These are phyloP conservation scores for Xenopus borealis DNA, from an alignment of 2,113 vertebrate species.

Conservation along the genomic window DNA sequence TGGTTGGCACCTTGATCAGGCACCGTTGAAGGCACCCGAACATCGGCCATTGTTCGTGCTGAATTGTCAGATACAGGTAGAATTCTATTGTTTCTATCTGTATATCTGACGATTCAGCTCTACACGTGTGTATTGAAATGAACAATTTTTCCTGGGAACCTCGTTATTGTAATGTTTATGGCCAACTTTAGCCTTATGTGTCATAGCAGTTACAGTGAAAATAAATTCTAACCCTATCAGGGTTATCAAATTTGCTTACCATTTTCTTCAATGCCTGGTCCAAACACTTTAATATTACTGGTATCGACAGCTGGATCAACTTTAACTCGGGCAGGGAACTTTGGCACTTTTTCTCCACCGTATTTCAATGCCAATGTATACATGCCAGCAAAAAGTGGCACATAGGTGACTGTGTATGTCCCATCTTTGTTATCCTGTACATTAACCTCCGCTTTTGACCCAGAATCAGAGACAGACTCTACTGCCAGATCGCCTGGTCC, in stretches of 20 bases:
- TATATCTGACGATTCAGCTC: too few species aligned
- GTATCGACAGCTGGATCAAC: conserved; percentile 90
- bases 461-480: conserved; percentile 75
- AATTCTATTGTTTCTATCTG: too few species aligned
- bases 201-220: too few species aligned
- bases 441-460: conserved; percentile 75
- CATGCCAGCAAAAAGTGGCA: conserved; percentile 80
- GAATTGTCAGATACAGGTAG: too few species aligned
- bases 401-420: conserved; percentile 81
- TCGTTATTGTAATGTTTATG: too few species aligned
- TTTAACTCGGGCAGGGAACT: conserved; percentile 80
- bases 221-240: too few species aligned
- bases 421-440: conserved; percentile 86
- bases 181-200: too few species aligned
- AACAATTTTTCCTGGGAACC: too few species aligned
- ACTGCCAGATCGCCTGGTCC: conserved; percentile 79
- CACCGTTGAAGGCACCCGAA: too few species aligned
- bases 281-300: conserved; percentile 87
- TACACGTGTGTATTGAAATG: too few species aligned
- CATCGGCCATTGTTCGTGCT: too few species aligned
- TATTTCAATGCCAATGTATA: conserved; percentile 89
- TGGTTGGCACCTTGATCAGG: too few species aligned
- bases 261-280: conserved; percentile 85
- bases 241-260: conserved; percentile 61
- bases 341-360: conserved; percentile 78